These are phyloP conservation scores for Zaprionus davidi DNA, from an alignment of 1,140 invertebrate species.

Conservation along the genomic window DNA sequence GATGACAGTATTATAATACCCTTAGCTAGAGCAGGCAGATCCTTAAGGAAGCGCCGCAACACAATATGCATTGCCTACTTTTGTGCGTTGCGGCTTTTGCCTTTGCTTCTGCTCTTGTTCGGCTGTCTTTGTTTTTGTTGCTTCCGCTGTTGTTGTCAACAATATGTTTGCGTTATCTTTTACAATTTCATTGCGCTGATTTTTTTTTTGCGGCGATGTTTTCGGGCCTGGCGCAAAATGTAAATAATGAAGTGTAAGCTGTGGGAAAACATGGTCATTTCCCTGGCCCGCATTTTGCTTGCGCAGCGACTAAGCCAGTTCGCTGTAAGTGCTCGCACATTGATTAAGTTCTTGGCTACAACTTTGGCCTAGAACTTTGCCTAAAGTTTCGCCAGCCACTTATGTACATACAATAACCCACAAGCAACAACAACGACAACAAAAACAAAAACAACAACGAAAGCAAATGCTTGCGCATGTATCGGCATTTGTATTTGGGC, in stretches of 20 bases:
- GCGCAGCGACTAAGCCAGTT: conserved; percentile 55
- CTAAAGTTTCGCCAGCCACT: conserved; percentile 73
- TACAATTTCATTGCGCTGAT: conserved; percentile 70
- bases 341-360: conserved; percentile 63
- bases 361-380: conserved; percentile 60
- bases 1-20: not conserved
- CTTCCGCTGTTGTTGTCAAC: conserved; percentile 54
- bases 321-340: conserved; percentile 64
- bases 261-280: conserved; percentile 15
- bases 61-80: conserved; percentile 64
- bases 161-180: conserved; percentile 81
- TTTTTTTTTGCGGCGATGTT: conserved; percentile 12
- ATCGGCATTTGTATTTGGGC: conserved; percentile 72
- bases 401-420: conserved; percentile 56
- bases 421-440: conserved; percentile 33
- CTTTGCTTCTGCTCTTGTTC: not conserved
- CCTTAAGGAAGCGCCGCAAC: conserved; percentile 32
- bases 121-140: conserved; percentile 43
- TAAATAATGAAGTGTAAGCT: conserved; percentile 77
- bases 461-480: conserved; percentile 46
- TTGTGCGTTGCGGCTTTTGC: conserved; percentile 51
- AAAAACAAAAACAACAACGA: conserved; percentile 22
- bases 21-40: not conserved
- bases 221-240: conserved; percentile 34
- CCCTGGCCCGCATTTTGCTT: conserved; percentile 10